Conservation (phyloP, 2,888 invertebrate species). For the Rapana venosa region DNA sequence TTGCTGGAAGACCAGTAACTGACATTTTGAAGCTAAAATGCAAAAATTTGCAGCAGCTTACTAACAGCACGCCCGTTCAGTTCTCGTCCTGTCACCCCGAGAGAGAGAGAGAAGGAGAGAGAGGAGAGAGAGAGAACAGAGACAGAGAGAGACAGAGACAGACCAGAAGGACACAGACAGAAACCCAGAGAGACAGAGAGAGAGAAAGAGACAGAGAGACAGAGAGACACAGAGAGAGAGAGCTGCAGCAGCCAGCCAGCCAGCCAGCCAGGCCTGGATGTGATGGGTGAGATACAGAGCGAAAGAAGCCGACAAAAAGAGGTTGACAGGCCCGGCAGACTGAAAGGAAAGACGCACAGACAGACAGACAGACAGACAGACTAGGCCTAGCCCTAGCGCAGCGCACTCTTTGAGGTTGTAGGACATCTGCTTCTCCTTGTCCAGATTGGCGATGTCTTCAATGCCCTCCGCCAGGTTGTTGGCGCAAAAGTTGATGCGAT, state of each 20-base stretch:
- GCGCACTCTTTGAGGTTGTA: background rate
- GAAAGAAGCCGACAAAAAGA: too few species aligned
- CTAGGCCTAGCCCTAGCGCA: too few species aligned
- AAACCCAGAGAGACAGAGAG: background rate
- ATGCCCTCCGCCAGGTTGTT: conserved; percentile 9
- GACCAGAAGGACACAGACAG: background rate
- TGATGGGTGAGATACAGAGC: background rate
- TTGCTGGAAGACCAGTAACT: too few species aligned
- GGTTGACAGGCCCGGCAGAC: background rate
- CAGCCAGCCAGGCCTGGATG: background rate
- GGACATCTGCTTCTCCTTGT: background rate
- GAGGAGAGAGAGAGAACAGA: background rate
- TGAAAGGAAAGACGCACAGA: background rate
- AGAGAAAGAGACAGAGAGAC: background rate
- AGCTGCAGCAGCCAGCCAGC: background rate
- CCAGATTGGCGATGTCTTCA: background rate
- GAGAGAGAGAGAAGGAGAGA: too few species aligned
- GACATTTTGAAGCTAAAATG: too few species aligned
- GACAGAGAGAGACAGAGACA: background rate
- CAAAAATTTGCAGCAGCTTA: too few species aligned
- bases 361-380: background rate
- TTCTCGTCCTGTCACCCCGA: too few species aligned
- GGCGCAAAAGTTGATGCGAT: conserved; percentile 32
- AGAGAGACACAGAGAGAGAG: background rate
- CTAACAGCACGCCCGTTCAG: too few species aligned